Evolutionary conservation across 2,113 vertebrate species (phyloP).

Genomic region (Chloropsis hardwickii): DNA sequence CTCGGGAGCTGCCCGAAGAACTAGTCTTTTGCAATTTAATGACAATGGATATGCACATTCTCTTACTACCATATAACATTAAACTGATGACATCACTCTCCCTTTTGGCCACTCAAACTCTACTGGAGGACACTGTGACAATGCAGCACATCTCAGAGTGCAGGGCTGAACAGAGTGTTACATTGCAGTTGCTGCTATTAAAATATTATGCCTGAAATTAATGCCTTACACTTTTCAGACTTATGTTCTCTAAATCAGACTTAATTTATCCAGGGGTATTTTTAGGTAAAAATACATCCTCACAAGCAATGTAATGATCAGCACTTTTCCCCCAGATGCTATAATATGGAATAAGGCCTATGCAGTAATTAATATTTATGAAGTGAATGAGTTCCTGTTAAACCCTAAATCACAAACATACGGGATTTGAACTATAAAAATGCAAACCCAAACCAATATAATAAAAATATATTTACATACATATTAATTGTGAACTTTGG

Average conservation of each 20-base stretch:
- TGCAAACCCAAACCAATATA: constrained; percentile 27
- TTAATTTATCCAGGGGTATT: constrained; percentile 56
- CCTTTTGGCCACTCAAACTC: not conserved
- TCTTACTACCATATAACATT: not conserved
- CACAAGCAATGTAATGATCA: constrained; percentile 64
- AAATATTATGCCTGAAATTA: constrained; percentile 64
- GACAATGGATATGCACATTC: not conserved
- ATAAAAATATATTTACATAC: constrained; percentile 21
- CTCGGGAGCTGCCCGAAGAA: not conserved
- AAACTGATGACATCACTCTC: constrained; percentile 17
- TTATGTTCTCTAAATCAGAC: constrained; percentile 54
- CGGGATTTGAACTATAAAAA: constrained; percentile 38
- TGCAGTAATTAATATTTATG: constrained; percentile 72
- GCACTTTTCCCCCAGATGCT: constrained; percentile 48
- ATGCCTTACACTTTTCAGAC: constrained; percentile 33
- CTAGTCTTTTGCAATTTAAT: not conserved
- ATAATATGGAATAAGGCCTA: constrained; percentile 48
- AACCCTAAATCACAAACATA: constrained; percentile 55
- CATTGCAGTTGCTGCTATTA: constrained; percentile 43
- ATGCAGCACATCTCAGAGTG: not conserved
- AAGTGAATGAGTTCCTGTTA: constrained; percentile 51
- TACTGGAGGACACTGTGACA: constrained; percentile 34
- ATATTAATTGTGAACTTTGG: constrained; percentile 15
- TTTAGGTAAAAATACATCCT: constrained; percentile 55
- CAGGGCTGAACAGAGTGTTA: not conserved